Evolutionary conservation across 2,797 vertebrate genomes (phyloP).

Genomic region (Acipenser ruthenus): DNA sequence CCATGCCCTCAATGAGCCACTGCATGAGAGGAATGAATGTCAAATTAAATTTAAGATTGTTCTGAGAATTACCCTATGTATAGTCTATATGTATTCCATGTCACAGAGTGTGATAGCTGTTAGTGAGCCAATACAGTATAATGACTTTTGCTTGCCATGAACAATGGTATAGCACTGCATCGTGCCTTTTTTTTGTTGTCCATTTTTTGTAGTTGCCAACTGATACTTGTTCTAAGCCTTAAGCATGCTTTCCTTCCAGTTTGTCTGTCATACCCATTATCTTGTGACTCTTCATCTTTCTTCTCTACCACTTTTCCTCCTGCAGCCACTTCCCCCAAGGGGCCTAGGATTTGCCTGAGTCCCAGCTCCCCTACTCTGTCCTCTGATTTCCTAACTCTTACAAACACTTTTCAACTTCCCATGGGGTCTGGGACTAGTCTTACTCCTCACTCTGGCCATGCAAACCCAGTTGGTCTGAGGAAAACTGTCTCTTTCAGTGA

Average conservation of each 20-base stretch:
- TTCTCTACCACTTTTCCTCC: slow-evolving; percentile 61
- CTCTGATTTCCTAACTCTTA: slow-evolving; percentile 71
- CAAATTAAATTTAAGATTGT: too few species aligned
- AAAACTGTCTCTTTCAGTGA: slow-evolving; percentile 95
- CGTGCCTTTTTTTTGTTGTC: neutral
- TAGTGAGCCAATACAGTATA: too few species aligned
- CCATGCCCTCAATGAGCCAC: too few species aligned
- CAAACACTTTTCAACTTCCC: slow-evolving; percentile 65
- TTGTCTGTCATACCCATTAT: slow-evolving; percentile 22
- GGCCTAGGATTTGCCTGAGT: slow-evolving; percentile 79
- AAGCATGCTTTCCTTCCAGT: slow-evolving; percentile 9
- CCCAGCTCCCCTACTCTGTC: slow-evolving; percentile 83
- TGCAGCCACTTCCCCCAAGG: slow-evolving; percentile 63
- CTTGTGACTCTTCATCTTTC: slow-evolving; percentile 27
- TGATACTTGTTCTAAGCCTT: neutral
- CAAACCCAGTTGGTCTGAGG: slow-evolving; percentile 84
- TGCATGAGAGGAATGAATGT: too few species aligned
- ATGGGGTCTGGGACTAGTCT: slow-evolving; percentile 61
- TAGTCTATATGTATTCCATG: too few species aligned
- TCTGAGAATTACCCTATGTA: too few species aligned
- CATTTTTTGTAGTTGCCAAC: slow-evolving; percentile 2
- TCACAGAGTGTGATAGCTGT: too few species aligned
- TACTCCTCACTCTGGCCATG: slow-evolving; percentile 65
- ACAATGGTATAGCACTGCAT: neutral
- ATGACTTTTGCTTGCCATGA: neutral